These are phyloP conservation scores for Paracentrotus lividus DNA, from an alignment of 53 echinoderm and acorn worm genomes.

Conservation along the genomic window DNA sequence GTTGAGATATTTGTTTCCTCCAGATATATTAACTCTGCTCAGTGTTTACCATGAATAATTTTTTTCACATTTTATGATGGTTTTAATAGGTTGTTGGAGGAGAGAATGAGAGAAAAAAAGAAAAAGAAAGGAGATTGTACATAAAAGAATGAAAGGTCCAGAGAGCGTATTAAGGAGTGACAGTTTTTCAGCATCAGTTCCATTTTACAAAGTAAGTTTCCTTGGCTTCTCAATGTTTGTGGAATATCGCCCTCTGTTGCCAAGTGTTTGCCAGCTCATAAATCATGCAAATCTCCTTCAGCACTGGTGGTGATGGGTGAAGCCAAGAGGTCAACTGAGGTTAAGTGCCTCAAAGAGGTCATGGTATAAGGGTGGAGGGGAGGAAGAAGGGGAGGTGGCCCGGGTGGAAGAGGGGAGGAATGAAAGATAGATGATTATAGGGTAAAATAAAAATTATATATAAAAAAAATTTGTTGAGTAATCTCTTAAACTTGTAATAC, in stretches of 20 bases:
- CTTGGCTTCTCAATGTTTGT: background rate
- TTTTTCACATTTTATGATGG: no score
- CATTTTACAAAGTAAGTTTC: background rate
- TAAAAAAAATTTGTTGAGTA: no score
- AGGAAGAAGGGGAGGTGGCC: background rate
- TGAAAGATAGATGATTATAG: background rate
- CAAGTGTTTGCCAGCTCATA: slow-evolving; percentile 52
- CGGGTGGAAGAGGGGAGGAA: slow-evolving; percentile 14
- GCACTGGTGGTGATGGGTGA: slow-evolving; percentile 14
- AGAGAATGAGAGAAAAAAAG: background rate
- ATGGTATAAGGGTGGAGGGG: background rate
- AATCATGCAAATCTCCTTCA: slow-evolving; percentile 66
- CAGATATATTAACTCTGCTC: no score
- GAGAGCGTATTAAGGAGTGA: background rate
- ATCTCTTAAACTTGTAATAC: no score
- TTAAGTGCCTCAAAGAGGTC: slow-evolving; percentile 41
- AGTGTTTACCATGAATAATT: background rate
- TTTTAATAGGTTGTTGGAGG: background rate
- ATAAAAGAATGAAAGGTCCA: background rate
- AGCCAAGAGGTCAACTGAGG: slow-evolving; percentile 64
- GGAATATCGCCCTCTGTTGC: slow-evolving; percentile 39
- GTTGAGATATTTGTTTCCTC: no score
- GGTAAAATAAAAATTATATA: background rate
- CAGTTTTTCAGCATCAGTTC: background rate
- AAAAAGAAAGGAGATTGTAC: background rate